A percentile compares a stretch with the other conserved stretches of the same genome.
Evolutionary conservation across 2,888 invertebrate genomes (phyloP).

Genomic region (Phaonia tiefii): DNA sequence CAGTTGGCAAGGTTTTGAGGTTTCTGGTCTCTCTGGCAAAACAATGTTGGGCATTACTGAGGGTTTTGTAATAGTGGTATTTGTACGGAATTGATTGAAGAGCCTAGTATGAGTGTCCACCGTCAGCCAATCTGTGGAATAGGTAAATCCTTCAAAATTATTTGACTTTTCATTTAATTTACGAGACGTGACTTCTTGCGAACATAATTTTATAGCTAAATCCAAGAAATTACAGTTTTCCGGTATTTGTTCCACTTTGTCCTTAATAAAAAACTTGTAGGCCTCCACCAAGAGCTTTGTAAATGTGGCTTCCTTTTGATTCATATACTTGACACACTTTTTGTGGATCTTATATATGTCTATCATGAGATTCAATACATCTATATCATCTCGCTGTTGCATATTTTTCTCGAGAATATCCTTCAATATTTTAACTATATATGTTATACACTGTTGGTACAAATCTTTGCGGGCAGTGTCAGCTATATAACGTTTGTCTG

Average conservation of each 20-base stretch:
- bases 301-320: conserved; percentile 82
- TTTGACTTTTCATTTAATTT: conserved; percentile 82
- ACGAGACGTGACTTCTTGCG: conserved; percentile 83
- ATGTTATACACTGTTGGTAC: conserved; percentile 88
- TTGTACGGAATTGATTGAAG: conserved; percentile 5
- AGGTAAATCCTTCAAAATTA: neutral
- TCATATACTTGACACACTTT: conserved; percentile 84
- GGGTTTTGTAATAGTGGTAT: neutral
- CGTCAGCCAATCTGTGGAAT: conserved; percentile 19
- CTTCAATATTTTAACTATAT: conserved; percentile 86
- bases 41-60: neutral
- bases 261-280: conserved; percentile 85
- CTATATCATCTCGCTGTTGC: conserved; percentile 82
- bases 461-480: conserved; percentile 92
- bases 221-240: conserved; percentile 85
- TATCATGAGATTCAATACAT: conserved; percentile 82
- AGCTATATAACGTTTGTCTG: conserved; percentile 92
- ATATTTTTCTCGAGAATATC: conserved; percentile 83
- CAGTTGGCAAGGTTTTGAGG: neutral
- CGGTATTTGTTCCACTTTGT: conserved; percentile 82
- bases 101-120: conserved; percentile 26
- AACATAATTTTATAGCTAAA: conserved; percentile 86
- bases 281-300: conserved; percentile 85
- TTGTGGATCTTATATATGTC: conserved; percentile 87
- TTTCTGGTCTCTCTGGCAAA: neutral